A percentile compares a stretch with the other conserved stretches of the same genome.
phyloP scores from a whole-genome alignment of 2,113 vertebrate species.

The Alligator sinensis region DNA sequence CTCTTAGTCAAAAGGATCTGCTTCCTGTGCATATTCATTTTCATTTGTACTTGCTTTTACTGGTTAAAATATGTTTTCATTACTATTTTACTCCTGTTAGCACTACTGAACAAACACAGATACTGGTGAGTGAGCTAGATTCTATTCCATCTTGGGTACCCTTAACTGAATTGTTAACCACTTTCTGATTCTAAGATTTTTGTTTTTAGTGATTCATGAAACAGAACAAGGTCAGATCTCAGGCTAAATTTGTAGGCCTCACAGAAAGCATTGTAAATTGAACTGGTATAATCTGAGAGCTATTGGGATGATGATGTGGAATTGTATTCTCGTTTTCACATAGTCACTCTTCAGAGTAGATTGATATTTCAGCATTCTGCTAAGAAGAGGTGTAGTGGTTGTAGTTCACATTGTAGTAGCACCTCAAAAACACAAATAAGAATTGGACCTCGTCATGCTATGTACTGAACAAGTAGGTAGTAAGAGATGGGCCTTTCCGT shows the following conservation, averaged over 20 bases:
- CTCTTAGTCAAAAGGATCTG: not conserved
- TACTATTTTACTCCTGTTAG: not conserved
- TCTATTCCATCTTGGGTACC: constrained; percentile 13
- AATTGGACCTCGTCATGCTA: not conserved
- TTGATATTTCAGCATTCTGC: not conserved
- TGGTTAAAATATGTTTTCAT: not conserved
- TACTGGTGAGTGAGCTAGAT: constrained; percentile 19
- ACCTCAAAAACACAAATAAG: not conserved
- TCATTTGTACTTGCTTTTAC: not conserved
- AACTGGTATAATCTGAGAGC: not conserved
- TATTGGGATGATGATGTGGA: not conserved
- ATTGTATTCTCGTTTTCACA: not conserved
- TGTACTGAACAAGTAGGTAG: not conserved
- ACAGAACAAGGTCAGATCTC: constrained; percentile 26
- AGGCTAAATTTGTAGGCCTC: constrained; percentile 32
- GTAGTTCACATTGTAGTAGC: not conserved
- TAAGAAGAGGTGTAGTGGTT: not conserved
- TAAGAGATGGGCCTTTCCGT: not conserved
- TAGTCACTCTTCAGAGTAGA: not conserved
- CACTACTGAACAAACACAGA: constrained; percentile 12
- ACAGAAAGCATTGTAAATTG: not conserved
- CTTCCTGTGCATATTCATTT: not conserved
- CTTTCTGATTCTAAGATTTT: constrained; percentile 51
- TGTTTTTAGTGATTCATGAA: constrained; percentile 41
- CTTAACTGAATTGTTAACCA: constrained; percentile 21